phyloP scores from a whole-genome alignment of 2,113 vertebrate species.

The Syrrhaptes paradoxus region DNA sequence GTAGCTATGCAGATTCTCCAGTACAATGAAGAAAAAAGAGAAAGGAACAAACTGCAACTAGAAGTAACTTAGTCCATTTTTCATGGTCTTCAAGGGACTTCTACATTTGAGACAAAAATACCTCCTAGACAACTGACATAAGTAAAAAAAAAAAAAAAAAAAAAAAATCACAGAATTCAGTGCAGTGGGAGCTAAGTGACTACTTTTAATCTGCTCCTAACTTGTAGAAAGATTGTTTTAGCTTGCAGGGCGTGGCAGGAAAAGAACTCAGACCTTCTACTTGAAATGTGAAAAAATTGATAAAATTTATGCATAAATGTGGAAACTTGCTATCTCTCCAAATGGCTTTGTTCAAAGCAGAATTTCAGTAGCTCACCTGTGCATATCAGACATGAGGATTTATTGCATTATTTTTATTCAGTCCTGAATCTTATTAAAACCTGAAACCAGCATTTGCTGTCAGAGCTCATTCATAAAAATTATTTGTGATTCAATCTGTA shows the following conservation, averaged over 20 bases:
- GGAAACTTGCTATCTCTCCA: background rate
- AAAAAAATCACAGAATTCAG: background rate
- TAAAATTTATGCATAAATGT: background rate
- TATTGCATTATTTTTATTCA: conserved; percentile 14
- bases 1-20: background rate
- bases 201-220: background rate
- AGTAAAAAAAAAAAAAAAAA: background rate
- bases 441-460: conserved; percentile 45
- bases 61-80: background rate
- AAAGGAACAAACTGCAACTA: background rate
- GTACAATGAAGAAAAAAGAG: background rate
- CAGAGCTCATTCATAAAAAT: conserved; percentile 33
- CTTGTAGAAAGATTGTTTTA: background rate
- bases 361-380: background rate
- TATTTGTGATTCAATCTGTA: conserved; percentile 62
- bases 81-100: background rate
- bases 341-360: background rate
- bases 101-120: background rate
- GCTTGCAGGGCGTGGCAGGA: background rate
- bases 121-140: background rate
- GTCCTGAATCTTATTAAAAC: conserved; percentile 52
- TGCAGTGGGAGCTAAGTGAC: background rate
- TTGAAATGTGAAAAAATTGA: background rate
- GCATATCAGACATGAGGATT: background rate
- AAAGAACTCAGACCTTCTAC: background rate